These are phyloP conservation scores for Patiria miniata DNA, from an alignment of 35 echinoderm and acorn worm genomes.

Conservation along the genomic window DNA sequence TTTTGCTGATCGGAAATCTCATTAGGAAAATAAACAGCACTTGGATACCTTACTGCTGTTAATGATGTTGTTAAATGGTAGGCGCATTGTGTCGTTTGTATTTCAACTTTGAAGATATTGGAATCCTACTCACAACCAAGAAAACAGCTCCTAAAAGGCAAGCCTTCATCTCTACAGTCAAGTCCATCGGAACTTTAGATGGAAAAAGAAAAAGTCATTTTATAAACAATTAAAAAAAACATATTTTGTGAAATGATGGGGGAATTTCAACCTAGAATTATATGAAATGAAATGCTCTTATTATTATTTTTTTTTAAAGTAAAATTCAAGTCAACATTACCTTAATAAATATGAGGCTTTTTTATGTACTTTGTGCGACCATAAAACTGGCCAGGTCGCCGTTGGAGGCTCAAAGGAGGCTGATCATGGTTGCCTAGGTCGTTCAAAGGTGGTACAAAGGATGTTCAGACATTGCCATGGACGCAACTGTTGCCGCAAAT, in stretches of 20 bases:
- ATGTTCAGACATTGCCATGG: too few species aligned
- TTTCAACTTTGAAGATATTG: too few species aligned
- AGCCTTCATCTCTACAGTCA: conserved; percentile 79
- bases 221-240: neutral
- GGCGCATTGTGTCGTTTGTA: too few species aligned
- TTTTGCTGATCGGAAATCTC: too few species aligned
- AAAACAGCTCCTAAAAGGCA: conserved; percentile 68
- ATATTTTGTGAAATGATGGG: neutral
- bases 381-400: too few species aligned
- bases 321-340: neutral
- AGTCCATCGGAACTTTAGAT: conserved; percentile 76
- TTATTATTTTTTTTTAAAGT: neutral
- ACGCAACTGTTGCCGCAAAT: too few species aligned
- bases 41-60: too few species aligned
- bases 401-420: too few species aligned
- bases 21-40: too few species aligned
- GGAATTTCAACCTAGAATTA: neutral
- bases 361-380: neutral
- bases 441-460: too few species aligned
- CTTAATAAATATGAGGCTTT: neutral
- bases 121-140: conserved; percentile 61
- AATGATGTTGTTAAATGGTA: too few species aligned
- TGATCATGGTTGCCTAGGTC: too few species aligned
- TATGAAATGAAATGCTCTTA: neutral
- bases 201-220: neutral